Evolutionary conservation across 2,113 vertebrate species (phyloP).

Genomic region (Coryphaenoides rupestris): DNA sequence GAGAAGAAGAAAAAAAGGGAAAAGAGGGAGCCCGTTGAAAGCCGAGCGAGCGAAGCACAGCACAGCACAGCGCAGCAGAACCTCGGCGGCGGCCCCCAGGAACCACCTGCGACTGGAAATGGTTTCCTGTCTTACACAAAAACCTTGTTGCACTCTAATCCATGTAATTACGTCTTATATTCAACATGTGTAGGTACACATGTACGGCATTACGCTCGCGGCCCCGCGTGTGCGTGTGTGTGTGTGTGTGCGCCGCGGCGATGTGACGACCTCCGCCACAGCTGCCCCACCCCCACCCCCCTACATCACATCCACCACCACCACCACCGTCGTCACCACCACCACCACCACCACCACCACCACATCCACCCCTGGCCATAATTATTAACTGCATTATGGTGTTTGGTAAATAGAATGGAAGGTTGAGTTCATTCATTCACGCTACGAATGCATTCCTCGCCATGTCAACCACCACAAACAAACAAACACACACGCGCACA

Average conservation of each 20-base stretch:
- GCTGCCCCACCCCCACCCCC: too few relatives aligned
- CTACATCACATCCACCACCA: too few relatives aligned
- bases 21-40: not conserved
- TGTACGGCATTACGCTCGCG: constrained; percentile 58
- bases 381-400: constrained; percentile 16
- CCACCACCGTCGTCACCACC: too few relatives aligned
- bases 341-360: too few relatives aligned
- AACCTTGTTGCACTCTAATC: constrained; percentile 59
- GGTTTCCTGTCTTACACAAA: constrained; percentile 64
- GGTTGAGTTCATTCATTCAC: not conserved
- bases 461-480: not conserved
- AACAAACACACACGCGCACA: not conserved
- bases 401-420: not conserved
- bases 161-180: constrained; percentile 65
- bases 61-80: constrained; percentile 37
- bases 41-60: too few relatives aligned
- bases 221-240: too few relatives aligned
- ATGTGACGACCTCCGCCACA: not conserved
- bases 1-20: constrained; percentile 28
- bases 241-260: not conserved
- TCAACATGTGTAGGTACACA: constrained; percentile 64
- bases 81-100: constrained; percentile 48
- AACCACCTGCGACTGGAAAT: constrained; percentile 66
- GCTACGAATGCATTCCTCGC: too few relatives aligned
- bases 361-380: constrained; percentile 8